Base-by-base conservation (phyloP, 2,113 vertebrate species). In the Actenoides lindsayi region DNA sequence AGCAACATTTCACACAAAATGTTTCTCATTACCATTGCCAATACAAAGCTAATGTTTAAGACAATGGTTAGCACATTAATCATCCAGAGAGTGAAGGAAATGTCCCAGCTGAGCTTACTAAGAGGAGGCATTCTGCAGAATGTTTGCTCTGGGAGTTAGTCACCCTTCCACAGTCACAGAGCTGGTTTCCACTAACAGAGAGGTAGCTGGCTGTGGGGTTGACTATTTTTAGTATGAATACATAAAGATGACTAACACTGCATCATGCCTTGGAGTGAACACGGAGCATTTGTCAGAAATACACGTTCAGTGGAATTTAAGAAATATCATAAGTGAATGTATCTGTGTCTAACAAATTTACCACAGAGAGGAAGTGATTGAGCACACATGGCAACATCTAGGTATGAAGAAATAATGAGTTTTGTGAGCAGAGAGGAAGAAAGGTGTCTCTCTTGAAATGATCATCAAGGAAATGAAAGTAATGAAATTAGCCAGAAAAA, bases 221-320 rank as follows among this genome's bases (percentile, higher is more conserved):
- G 88, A 33, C 86, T 96, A 96, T 97, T 96, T 96, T 96, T 96
- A 96, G 96, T 67, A 51, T 70, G 95, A 95, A 94, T 96, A 79
- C 82, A 96, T 94, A 53, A 94, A 93, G 88, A 96, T 96, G 93
- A 97, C 91, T 97, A 97, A 96, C 57, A 83, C 79, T 77, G 90
- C 85, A 81, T 96, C 93, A 96, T 78, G 93, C 79, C 85, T 95
- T 91, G 92, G 85, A 96, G 81, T 95, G 94, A 95, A 93, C 90
- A 95, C 4, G 4, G 86, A 96, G 83, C 78, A 89, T 96, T 96
- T 93, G 89, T 93, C 85, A 95, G 89, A 95, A 94, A 96, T 95
- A 91, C 90, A 95, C 76, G 89, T 93, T 96, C 83, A 65, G 91
- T 1, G 16, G 75, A 89, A 86, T 95, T 87, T 62, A 87, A 91